A percentile compares a stretch with the other conserved stretches of the same genome.
phyloP scores from a whole-genome alignment of 1,140 invertebrate species.

The Steinernema feltiae region DNA sequence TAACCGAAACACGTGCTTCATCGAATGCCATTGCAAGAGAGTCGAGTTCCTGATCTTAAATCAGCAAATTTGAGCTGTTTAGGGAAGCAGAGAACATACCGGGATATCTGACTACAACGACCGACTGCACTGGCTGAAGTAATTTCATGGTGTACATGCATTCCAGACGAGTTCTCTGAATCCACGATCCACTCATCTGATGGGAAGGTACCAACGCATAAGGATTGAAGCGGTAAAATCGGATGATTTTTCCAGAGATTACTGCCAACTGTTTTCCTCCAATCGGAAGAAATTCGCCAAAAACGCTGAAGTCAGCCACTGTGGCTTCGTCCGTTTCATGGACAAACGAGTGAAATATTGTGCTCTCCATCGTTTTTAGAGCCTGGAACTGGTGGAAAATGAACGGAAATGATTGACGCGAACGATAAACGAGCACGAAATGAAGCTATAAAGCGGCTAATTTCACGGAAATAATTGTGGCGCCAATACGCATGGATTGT shows the following conservation, averaged over 20 bases:
- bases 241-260: constrained; percentile 80
- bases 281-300: constrained; percentile 86
- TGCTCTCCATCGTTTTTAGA: background rate
- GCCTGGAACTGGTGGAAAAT: no score
- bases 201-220: constrained; percentile 25
- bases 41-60: constrained; percentile 67
- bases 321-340: constrained; percentile 67
- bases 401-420: no score
- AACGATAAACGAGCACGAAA: no score
- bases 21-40: constrained; percentile 82
- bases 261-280: constrained; percentile 83
- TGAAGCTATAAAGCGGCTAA: no score
- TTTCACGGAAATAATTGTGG: no score
- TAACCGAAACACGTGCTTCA: constrained; percentile 80
- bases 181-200: constrained; percentile 46
- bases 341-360: constrained; percentile 34
- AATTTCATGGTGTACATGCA: constrained; percentile 44
- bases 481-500: no score
- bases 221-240: constrained; percentile 75
- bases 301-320: constrained; percentile 82
- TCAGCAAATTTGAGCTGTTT: constrained; percentile 28
- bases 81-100: constrained; percentile 2
- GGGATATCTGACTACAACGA: constrained; percentile 35
- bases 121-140: constrained; percentile 36
- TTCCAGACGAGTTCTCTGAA: constrained; percentile 45